Evolutionary conservation across 2,113 vertebrate species (phyloP).

Genomic region (Phodopus roborovskii): DNA sequence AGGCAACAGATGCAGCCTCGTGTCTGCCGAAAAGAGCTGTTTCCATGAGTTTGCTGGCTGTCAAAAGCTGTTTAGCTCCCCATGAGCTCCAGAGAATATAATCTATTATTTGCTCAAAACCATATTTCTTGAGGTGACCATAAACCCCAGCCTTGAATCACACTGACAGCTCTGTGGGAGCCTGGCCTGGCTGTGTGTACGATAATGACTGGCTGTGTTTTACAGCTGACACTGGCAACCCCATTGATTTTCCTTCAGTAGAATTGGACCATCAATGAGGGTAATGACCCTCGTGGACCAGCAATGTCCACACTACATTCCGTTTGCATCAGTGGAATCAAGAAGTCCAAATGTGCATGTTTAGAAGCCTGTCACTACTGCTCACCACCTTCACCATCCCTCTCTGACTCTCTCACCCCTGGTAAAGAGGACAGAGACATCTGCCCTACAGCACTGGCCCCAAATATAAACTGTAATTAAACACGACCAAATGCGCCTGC

Average conservation of each 20-base stretch:
- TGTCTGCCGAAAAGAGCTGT: neutral
- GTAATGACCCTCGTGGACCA: neutral
- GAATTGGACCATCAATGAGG: neutral
- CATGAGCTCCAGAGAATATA: neutral
- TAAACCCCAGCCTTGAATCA: neutral
- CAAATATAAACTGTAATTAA: neutral
- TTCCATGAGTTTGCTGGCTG: neutral
- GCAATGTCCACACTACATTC: neutral
- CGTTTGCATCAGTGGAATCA: neutral
- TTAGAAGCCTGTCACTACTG: neutral
- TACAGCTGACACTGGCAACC: neutral
- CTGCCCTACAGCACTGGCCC: neutral
- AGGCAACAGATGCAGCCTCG: rapidly evolving
- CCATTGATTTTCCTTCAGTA: neutral
- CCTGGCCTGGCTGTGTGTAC: neutral
- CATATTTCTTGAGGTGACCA: conserved; percentile 24
- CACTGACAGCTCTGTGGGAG: neutral
- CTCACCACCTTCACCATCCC: neutral
- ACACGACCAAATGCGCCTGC: neutral
- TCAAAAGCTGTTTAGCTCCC: neutral
- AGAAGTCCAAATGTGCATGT: neutral
- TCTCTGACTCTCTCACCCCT: neutral
- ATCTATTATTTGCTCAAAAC: conserved; percentile 28
- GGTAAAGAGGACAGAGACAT: rapidly evolving
- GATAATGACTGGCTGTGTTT: neutral